Base-by-base conservation (phyloP, 2,797 vertebrate species). In the Mergus octosetaceus region DNA sequence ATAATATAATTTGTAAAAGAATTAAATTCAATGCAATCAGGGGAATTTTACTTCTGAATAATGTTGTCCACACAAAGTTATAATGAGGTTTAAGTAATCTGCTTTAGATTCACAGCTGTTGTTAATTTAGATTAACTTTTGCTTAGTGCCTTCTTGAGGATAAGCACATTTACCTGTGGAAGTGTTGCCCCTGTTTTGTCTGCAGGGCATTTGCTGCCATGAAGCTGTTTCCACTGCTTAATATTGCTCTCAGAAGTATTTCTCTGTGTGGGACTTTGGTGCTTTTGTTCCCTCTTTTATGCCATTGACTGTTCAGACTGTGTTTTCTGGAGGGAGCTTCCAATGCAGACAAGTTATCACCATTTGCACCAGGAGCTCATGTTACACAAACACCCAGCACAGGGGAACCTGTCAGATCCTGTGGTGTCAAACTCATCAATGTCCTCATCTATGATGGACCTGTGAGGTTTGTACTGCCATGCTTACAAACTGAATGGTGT, bases 101-200 rank as follows among this genome's bases (percentile, higher is more conserved):
- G 45, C 36, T 72, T 18, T 19, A 19, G 36, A n/a, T 34, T 45
- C 53, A 68, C 66, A 57, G 1, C 41, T 62, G 15, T 5, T 49
- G 39, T 14, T 65, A 6, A 10, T 61, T 71, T 13, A 20, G 14
- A 13, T 32, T 7, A 36, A 13, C 4, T 53, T 32, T 75, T 39
- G 32, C 66, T 3, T 1, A n/a, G 22, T 2, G 1, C 20, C 27
- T 41, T 45, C 20, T 9, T 8, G 38, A 70, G 18, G 30, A 36
- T 8, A n/a, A 64, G 24, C 51, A 16, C 1, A 1, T 25, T 22
- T 17, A 13, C 2, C 5, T 0, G 1, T 38, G 36, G 21, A 86
- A 21, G n/a, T 10, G 21, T 30, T 32, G 54, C 11, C 16, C 34
- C 34, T 51, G 13, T 36, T 82, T 68, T 51, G 28, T 25, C 66